Percentiles rank a stretch among this genome's conserved stretches.
These are phyloP conservation scores for Mamestra configurata DNA, from an alignment of 1,140 invertebrate genomes.

Conservation along the genomic window DNA sequence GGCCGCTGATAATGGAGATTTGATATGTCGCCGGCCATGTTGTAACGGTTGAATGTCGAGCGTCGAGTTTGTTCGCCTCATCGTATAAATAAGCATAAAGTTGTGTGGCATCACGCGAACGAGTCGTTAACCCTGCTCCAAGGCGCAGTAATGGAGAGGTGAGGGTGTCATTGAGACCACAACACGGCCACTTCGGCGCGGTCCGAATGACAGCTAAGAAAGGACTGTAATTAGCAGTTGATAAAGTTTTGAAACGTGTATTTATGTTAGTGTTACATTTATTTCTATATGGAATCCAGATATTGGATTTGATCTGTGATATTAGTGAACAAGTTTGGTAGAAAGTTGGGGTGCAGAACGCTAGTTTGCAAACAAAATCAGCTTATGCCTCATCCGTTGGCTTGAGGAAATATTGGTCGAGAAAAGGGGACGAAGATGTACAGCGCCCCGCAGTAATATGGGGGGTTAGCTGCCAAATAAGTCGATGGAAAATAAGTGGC, in stretches of 20 bases:
- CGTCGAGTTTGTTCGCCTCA: conserved; percentile 75
- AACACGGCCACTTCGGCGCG: conserved; percentile 67
- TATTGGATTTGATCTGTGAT: not conserved
- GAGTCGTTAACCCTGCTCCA: conserved; percentile 83
- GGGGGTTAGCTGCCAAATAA: too few relatives aligned
- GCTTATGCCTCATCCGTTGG: too few relatives aligned
- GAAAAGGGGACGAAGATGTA: too few relatives aligned
- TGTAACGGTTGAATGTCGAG: conserved; percentile 79
- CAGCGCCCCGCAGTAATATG: too few relatives aligned
- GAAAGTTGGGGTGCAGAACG: too few relatives aligned
- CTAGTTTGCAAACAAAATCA: too few relatives aligned
- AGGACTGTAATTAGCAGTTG: conserved; percentile 62
- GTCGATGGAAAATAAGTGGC: too few relatives aligned
- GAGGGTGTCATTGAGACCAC: conserved; percentile 79
- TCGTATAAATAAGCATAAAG: conserved; percentile 85
- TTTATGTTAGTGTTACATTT: conserved; percentile 15
- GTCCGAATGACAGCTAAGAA: conserved; percentile 59
- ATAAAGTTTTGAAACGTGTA: conserved; percentile 45
- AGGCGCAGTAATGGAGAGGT: conserved; percentile 77
- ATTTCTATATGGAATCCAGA: not conserved
- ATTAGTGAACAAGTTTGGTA: too few relatives aligned
- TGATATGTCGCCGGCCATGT: conserved; percentile 77
- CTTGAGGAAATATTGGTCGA: too few relatives aligned
- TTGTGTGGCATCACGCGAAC: conserved; percentile 80
- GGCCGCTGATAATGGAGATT: conserved; percentile 78